Evolutionary conservation across 2,888 invertebrate genomes (phyloP).

Genomic region (Tenthredo distinguenda): DNA sequence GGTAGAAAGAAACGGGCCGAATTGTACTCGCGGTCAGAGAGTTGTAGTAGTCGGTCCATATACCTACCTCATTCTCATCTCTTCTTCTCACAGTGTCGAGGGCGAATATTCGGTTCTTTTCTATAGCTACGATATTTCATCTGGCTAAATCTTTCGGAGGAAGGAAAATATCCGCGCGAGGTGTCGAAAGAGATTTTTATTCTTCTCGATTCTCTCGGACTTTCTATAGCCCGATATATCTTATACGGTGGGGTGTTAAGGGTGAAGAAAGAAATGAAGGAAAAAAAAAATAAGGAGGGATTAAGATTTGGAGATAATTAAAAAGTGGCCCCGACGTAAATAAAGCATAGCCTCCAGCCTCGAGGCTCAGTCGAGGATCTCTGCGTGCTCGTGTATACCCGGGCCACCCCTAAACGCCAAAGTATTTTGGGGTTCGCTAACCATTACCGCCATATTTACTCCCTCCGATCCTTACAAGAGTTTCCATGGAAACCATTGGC

Average conservation of each 20-base stretch:
- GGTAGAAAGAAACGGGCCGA: constrained; percentile 11
- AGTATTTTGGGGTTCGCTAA: constrained; percentile 47
- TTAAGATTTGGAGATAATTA: constrained; percentile 29
- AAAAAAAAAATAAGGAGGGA: not conserved
- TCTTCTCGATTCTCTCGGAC: not conserved
- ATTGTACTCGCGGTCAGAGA: constrained; percentile 35
- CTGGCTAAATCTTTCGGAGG: too few relatives aligned
- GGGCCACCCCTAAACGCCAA: constrained; percentile 33
- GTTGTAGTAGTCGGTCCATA: too few relatives aligned
- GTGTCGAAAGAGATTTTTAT: not conserved
- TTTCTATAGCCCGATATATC: not conserved
- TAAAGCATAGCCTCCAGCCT: constrained; percentile 13
- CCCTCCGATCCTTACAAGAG: constrained; percentile 56
- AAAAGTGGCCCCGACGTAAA: constrained; percentile 18
- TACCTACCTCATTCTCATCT: not conserved
- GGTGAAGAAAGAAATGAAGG: not conserved
- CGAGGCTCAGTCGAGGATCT: not conserved
- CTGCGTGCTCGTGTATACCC: constrained; percentile 9
- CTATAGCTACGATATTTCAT: too few relatives aligned
- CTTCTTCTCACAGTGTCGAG: not conserved
- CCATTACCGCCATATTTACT: constrained; percentile 47
- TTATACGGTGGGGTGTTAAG: not conserved
- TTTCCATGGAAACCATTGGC: constrained; percentile 71
- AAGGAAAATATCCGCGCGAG: not conserved
- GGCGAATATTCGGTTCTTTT: not conserved